Percentiles rank a stretch among this genome's conserved stretches.
Evolutionary conservation across 2,113 vertebrate genomes (phyloP).

Genomic region (Rhynchomys soricoides): DNA sequence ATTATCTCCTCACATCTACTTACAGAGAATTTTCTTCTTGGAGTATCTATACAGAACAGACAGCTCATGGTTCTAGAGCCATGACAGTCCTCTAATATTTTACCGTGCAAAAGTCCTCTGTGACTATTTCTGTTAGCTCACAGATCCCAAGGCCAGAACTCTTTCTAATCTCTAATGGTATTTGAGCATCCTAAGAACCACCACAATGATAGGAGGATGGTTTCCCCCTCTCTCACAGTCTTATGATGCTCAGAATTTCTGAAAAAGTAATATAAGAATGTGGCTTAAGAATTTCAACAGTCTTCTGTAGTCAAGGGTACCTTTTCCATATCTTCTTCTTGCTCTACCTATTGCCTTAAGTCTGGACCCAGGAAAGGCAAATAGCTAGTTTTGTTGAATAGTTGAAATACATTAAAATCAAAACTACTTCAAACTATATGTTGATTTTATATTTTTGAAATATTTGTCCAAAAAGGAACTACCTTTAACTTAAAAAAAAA

Average conservation of each 20-base stretch:
- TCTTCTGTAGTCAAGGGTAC: not conserved
- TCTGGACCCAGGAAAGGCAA: not conserved
- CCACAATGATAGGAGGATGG: not conserved
- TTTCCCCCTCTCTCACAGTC: not conserved
- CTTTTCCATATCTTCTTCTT: not conserved
- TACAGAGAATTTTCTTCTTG: not conserved
- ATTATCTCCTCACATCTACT: not conserved
- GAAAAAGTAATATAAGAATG: not conserved
- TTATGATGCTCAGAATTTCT: not conserved
- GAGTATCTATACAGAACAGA: not conserved
- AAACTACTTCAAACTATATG: not conserved
- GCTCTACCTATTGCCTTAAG: not conserved
- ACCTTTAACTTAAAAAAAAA: not conserved
- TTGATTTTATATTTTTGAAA: not conserved
- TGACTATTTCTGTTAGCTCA: not conserved
- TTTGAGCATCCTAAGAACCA: not conserved
- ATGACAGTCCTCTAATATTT: not conserved
- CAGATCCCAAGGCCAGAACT: not conserved
- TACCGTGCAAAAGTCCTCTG: not conserved
- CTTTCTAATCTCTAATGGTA: not conserved
- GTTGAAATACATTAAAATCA: not conserved
- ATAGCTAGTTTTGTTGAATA: not conserved
- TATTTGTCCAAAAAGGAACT: not conserved
- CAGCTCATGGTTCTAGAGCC: not conserved
- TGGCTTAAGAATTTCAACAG: not conserved